phyloP scores from a whole-genome alignment of 2,113 vertebrate genomes.

The Stomatorhinus ivindoensis region DNA sequence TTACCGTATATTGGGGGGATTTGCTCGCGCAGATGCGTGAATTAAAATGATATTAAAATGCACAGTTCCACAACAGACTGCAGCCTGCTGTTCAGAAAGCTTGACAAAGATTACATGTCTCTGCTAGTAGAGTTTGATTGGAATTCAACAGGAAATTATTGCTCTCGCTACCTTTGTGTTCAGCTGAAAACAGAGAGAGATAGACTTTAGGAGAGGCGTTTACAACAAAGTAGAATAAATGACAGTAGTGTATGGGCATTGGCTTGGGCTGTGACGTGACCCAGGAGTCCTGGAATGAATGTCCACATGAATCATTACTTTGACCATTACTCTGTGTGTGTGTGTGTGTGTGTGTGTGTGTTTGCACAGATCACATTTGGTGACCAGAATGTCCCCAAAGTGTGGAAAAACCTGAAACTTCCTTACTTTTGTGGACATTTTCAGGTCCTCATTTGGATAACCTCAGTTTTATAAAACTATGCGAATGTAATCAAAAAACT shows the following conservation, averaged over 20 bases:
- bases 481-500: too few relatives aligned
- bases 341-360: background rate
- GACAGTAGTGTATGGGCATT: conserved; percentile 37
- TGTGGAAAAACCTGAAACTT: background rate
- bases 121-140: conserved; percentile 16
- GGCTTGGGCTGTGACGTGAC: conserved; percentile 48
- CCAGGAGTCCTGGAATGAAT: conserved; percentile 2
- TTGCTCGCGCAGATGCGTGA: conserved; percentile 17
- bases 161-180: conserved; percentile 9
- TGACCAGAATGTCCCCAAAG: background rate
- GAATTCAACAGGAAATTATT: background rate
- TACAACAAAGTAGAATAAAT: conserved; percentile 13
- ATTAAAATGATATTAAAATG: conserved; percentile 23
- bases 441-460: too few relatives aligned
- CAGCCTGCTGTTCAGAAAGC: conserved; percentile 12
- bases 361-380: background rate
- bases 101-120: background rate
- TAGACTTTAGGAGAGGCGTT: conserved; percentile 11
- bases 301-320: conserved; percentile 39
- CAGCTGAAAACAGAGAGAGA: background rate
- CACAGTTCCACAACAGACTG: conserved; percentile 17
- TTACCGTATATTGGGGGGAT: conserved; percentile 27
- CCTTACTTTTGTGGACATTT: too few relatives aligned
- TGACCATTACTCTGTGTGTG: conserved; percentile 44
- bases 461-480: too few relatives aligned